Evolutionary conservation across 1,140 invertebrate genomes (phyloP).

Genomic region (Drosophila teissieri): DNA sequence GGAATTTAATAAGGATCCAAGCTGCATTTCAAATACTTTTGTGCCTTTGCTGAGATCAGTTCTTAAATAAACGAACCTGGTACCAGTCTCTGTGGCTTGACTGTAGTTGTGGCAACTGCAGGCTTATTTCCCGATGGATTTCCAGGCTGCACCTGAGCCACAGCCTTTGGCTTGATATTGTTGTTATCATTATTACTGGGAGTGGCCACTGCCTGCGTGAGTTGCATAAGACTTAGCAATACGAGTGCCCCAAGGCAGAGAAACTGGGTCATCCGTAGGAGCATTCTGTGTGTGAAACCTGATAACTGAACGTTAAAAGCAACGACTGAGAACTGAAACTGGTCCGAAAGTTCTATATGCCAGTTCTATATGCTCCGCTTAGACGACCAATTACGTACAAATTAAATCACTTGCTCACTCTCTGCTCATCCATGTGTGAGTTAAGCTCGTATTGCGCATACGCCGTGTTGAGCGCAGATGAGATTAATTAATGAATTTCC

Average conservation of each 20-base stretch:
- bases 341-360: slow-evolving; percentile 40
- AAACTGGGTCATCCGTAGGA: slow-evolving; percentile 54
- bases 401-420: slow-evolving; percentile 17
- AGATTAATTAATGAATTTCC: slow-evolving; percentile 52
- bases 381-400: slow-evolving; percentile 11
- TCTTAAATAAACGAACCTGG: not conserved
- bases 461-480: slow-evolving; percentile 41
- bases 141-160: slow-evolving; percentile 19
- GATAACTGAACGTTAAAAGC: slow-evolving; percentile 54
- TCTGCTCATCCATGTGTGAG: slow-evolving; percentile 25
- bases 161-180: slow-evolving; percentile 11
- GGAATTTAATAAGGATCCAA: not conserved
- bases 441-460: slow-evolving; percentile 55
- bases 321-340: slow-evolving; percentile 62
- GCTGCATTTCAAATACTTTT: too few species aligned
- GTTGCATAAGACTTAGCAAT: slow-evolving; percentile 43
- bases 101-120: not conserved
- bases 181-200: slow-evolving; percentile 22
- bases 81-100: slow-evolving; percentile 20
- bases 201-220: slow-evolving; percentile 47
- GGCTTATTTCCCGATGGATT: slow-evolving; percentile 19
- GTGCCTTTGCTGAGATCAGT: not conserved
- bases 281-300: slow-evolving; percentile 31
- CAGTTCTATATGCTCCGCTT: slow-evolving; percentile 17
- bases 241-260: slow-evolving; percentile 40